A percentile compares a stretch with the other conserved stretches of the same genome.
Conservation (phyloP, 2,797 vertebrate species). For the Apogon talboti region DNA sequence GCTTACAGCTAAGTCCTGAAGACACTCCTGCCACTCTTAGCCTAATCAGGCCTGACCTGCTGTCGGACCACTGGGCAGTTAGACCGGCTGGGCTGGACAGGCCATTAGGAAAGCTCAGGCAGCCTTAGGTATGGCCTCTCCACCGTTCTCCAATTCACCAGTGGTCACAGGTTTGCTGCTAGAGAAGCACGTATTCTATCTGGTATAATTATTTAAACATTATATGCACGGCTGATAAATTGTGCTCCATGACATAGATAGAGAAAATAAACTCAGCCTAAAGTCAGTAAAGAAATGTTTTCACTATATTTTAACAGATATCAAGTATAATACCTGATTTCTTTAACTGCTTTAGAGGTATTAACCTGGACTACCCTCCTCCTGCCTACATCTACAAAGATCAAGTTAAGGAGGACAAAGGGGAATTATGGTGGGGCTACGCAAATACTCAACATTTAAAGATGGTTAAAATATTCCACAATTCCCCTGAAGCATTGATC, state of each 20-base stretch:
- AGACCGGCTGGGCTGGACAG: slow-evolving; percentile 63
- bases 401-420: neutral
- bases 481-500: neutral
- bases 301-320: slow-evolving; percentile 2
- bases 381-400: neutral
- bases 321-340: neutral
- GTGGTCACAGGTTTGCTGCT: slow-evolving; percentile 67
- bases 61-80: slow-evolving; percentile 68
- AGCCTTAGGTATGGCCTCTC: slow-evolving; percentile 46
- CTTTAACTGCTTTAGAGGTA: slow-evolving; percentile 5
- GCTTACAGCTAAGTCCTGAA: slow-evolving; percentile 87
- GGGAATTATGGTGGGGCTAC: neutral
- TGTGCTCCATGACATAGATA: slow-evolving; percentile 35
- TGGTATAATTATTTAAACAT: slow-evolving; percentile 74
- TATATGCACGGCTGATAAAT: slow-evolving; percentile 53
- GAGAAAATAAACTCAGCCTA: slow-evolving; percentile 8
- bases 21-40: slow-evolving; percentile 84
- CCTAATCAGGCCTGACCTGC: slow-evolving; percentile 84
- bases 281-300: slow-evolving; percentile 4
- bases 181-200: slow-evolving; percentile 59
- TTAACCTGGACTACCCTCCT: neutral
- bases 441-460: neutral
- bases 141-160: slow-evolving; percentile 57
- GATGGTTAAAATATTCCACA: neutral
- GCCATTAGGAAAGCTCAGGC: slow-evolving; percentile 67